A percentile compares a stretch with the other conserved stretches of the same genome.
These are phyloP conservation scores for Scaptomyza flava DNA, from an alignment of 2,888 invertebrate genomes.

Conservation along the genomic window DNA sequence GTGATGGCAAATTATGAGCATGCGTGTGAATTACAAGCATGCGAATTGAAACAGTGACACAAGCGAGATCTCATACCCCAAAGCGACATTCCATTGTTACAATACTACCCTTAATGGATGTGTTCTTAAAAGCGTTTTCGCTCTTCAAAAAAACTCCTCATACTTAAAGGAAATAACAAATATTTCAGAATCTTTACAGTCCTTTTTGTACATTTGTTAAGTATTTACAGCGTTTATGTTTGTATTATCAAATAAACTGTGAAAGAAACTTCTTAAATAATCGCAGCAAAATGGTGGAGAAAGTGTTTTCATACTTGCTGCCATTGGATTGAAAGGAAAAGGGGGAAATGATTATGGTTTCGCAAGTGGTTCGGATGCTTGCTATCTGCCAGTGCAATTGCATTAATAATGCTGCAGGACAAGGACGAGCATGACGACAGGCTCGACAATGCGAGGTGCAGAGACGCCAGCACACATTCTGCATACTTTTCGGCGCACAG, in stretches of 20 bases:
- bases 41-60: conserved; percentile 74
- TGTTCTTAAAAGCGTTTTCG: conserved; percentile 17
- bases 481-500: conserved; percentile 65
- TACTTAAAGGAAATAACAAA: too few relatives aligned
- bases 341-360: conserved; percentile 47
- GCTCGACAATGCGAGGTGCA: conserved; percentile 12
- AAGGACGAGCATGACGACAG: conserved; percentile 34
- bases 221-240: too few relatives aligned
- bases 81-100: conserved; percentile 26
- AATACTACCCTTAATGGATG: conserved; percentile 5
- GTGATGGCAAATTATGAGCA: conserved; percentile 63
- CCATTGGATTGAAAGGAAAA: not conserved
- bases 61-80: conserved; percentile 44
- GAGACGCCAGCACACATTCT: conserved; percentile 5
- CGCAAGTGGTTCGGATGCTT: conserved; percentile 23
- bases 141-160: not conserved
- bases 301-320: conserved; percentile 14
- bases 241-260: too few relatives aligned
- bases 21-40: conserved; percentile 75
- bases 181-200: too few relatives aligned
- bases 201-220: too few relatives aligned
- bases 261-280: too few relatives aligned
- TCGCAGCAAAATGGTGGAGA: conserved; percentile 15
- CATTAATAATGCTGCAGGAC: conserved; percentile 67
- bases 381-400: conserved; percentile 47